Evolutionary conservation across 2,113 vertebrate species (phyloP).

Genomic region (Mustela nigripes): DNA sequence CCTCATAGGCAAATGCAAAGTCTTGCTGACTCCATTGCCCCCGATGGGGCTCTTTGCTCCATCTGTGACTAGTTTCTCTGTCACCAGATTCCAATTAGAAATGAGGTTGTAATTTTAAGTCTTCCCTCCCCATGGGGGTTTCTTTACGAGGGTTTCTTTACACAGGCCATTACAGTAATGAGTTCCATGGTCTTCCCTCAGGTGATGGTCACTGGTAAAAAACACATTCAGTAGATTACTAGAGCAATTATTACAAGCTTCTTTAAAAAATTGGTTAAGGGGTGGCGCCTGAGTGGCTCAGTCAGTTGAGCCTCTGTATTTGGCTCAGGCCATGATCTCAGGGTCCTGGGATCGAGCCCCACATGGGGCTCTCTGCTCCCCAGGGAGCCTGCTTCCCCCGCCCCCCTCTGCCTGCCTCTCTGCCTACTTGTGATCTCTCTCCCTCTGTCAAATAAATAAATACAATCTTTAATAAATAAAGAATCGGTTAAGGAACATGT

Average conservation of each 20-base stretch:
- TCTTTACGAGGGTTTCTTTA: slow-evolving; percentile 27
- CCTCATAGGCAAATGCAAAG: neutral
- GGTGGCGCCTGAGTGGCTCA: no score
- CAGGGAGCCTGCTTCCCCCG: no score
- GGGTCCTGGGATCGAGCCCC: no score
- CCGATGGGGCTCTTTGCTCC: neutral
- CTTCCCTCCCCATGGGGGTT: neutral
- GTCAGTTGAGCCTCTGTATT: no score
- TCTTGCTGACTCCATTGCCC: neutral
- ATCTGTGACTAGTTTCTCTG: neutral
- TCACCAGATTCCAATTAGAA: slow-evolving; percentile 61
- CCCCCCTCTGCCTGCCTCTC: no score
- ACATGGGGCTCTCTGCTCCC: no score
- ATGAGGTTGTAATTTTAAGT: neutral
- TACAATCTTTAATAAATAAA: no score
- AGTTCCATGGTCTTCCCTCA: slow-evolving; percentile 45
- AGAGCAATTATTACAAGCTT: slow-evolving; percentile 2
- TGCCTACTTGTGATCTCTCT: no score
- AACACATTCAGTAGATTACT: neutral
- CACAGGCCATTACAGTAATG: slow-evolving; percentile 45
- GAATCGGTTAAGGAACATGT: neutral
- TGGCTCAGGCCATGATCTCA: no score
- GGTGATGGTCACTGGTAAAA: slow-evolving; percentile 39
- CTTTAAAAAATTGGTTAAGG: neutral
- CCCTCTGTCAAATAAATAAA: no score